Percentiles rank a stretch among this genome's conserved stretches.
Evolutionary conservation across 2,888 invertebrate genomes (phyloP).

Genomic region (Lamellibrachia columna): DNA sequence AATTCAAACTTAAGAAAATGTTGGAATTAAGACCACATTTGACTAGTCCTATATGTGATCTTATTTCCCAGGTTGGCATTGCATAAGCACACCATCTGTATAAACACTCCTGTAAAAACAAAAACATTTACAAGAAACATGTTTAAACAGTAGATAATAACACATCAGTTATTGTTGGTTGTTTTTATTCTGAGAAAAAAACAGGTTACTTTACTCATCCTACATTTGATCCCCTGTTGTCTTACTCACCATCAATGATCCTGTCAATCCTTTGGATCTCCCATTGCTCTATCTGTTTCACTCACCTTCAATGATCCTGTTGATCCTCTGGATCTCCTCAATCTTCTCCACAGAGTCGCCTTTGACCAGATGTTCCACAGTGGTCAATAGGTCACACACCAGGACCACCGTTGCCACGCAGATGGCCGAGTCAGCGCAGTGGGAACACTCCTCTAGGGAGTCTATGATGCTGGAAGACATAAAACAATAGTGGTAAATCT

Average conservation of each 20-base stretch:
- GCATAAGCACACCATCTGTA: no score
- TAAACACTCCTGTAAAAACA: no score
- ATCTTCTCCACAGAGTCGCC: conserved; percentile 71
- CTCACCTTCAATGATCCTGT: background rate
- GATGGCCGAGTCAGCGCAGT: conserved; percentile 75
- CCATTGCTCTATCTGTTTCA: background rate
- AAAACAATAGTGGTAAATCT: background rate
- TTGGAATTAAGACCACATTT: background rate
- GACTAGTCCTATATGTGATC: background rate
- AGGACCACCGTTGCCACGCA: conserved; percentile 63
- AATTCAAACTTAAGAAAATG: background rate
- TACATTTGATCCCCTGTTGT: no score
- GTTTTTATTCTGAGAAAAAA: no score
- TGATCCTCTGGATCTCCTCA: conserved; percentile 58
- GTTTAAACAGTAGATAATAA: no score
- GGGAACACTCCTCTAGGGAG: conserved; percentile 91
- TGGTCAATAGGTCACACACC: conserved; percentile 76
- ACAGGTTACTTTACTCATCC: no score
- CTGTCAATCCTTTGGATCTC: background rate
- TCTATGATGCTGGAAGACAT: conserved; percentile 59
- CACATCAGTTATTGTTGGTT: no score
- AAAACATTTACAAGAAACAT: no score
- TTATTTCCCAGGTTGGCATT: conserved; percentile 17
- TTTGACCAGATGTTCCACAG: conserved; percentile 81
- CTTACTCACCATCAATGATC: no score